These are phyloP conservation scores for Callyntrura sp. DNA, from an alignment of 2,888 invertebrate species.

Conservation along the genomic window DNA sequence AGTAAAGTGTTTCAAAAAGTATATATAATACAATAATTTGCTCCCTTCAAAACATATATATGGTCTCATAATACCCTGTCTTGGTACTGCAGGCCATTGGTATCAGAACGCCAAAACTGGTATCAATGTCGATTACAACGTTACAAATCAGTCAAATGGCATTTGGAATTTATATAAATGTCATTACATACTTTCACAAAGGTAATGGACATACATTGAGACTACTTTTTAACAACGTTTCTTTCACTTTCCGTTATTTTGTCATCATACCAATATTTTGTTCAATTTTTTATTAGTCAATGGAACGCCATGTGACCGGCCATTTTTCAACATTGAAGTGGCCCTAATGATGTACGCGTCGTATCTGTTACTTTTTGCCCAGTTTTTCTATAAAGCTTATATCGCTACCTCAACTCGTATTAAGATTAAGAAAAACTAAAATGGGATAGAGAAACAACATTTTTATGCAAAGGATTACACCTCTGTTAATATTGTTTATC, in stretches of 20 bases:
- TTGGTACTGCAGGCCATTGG: constrained; percentile 88
- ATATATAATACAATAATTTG: background rate
- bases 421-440: constrained; percentile 26
- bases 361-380: constrained; percentile 96
- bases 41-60: background rate
- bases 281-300: constrained; percentile 83
- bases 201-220: constrained; percentile 85
- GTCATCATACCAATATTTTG: too few relatives aligned
- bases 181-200: constrained; percentile 91
- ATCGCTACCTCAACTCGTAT: constrained; percentile 85
- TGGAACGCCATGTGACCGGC: constrained; percentile 92
- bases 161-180: constrained; percentile 94
- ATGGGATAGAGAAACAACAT: background rate
- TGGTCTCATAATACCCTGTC: background rate
- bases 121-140: constrained; percentile 96
- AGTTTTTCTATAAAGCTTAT: constrained; percentile 97
- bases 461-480: too few relatives aligned
- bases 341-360: constrained; percentile 97
- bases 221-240: background rate
- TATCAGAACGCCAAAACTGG: constrained; percentile 92
- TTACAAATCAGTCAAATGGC: constrained; percentile 97
- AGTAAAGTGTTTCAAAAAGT: too few relatives aligned
- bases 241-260: background rate
- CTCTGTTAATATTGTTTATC: background rate
- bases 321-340: constrained; percentile 93